Percentiles rank a stretch among this genome's conserved stretches.
Conservation (phyloP, 2,888 invertebrate genomes). For the Brenthis ino region DNA sequence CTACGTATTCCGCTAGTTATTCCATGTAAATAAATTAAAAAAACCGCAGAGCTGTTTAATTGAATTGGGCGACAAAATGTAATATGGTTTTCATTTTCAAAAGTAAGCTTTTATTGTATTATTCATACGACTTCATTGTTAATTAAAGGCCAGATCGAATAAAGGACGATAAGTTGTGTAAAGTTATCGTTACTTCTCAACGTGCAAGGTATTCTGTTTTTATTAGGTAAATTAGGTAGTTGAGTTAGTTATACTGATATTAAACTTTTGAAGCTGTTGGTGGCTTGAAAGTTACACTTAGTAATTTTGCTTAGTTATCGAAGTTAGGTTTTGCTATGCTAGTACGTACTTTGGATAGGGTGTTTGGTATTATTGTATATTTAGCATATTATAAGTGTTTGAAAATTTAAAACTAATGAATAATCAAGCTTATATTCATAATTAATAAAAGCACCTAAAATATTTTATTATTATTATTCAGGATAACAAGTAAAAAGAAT, state of each 20-base stretch:
- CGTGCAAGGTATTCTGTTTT: too few species aligned
- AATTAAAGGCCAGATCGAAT: not conserved
- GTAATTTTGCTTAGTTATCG: too few species aligned
- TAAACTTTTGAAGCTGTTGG: conserved; percentile 68
- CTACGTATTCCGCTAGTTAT: conserved; percentile 13
- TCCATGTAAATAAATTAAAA: conserved; percentile 22
- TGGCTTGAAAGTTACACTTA: conserved; percentile 1
- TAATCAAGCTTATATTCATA: too few species aligned
- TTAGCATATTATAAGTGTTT: too few species aligned
- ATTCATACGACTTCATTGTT: not conserved
- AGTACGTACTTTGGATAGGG: too few species aligned
- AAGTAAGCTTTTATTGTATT: conserved; percentile 2
- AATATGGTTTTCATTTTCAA: conserved; percentile 19
- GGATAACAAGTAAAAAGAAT: too few species aligned
- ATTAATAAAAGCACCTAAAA: too few species aligned
- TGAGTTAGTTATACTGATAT: conserved; percentile 44
- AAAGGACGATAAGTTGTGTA: not conserved
- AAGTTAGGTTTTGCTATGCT: too few species aligned
- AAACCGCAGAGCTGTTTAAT: conserved; percentile 21
- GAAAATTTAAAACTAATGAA: too few species aligned
- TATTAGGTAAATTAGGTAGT: too few species aligned
- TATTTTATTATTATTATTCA: too few species aligned
- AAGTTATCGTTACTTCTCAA: not conserved
- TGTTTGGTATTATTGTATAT: too few species aligned
- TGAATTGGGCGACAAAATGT: conserved; percentile 22